phyloP scores from a whole-genome alignment of 2,888 invertebrate genomes.

The Erannis defoliaria region DNA sequence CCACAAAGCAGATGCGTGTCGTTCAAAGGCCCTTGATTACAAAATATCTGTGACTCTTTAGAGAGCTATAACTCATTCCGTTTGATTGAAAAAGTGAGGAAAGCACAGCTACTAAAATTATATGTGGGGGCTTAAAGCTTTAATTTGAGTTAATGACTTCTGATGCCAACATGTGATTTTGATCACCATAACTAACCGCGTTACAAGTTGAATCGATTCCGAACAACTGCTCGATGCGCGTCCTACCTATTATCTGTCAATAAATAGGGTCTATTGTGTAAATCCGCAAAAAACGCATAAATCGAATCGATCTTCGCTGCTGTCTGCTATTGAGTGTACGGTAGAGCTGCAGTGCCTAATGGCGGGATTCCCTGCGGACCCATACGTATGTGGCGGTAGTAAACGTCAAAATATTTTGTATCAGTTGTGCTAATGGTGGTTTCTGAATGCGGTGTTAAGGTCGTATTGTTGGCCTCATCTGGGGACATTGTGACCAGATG shows the following conservation, averaged over 20 bases:
- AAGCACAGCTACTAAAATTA: conserved; percentile 42
- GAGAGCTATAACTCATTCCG: conserved; percentile 42
- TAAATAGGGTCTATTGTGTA: conserved; percentile 79
- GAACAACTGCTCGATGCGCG: conserved; percentile 76
- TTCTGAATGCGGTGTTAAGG: conserved; percentile 75
- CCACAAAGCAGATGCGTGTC: conserved; percentile 44
- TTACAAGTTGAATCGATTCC: conserved; percentile 74
- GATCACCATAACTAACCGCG: conserved; percentile 84
- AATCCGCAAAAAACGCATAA: conserved; percentile 81
- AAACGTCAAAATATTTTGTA: conserved; percentile 85
- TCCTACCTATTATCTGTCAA: conserved; percentile 79
- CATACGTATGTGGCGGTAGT: conserved; percentile 74
- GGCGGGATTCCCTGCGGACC: conserved; percentile 74
- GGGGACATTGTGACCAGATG: conserved; percentile 75
- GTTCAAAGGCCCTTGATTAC: conserved; percentile 35
- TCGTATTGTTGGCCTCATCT: conserved; percentile 73
- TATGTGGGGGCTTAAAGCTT: conserved; percentile 34
- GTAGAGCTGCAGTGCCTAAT: conserved; percentile 66
- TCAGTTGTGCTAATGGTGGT: conserved; percentile 81
- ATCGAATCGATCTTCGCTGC: conserved; percentile 84
- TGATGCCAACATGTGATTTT: conserved; percentile 80
- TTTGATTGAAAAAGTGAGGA: conserved; percentile 30
- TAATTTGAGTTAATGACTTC: conserved; percentile 57
- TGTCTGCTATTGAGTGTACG: conserved; percentile 74
- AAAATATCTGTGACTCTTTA: conserved; percentile 33